phyloP scores from a whole-genome alignment of 1,140 invertebrate species.

The Scaptomyza montana region DNA sequence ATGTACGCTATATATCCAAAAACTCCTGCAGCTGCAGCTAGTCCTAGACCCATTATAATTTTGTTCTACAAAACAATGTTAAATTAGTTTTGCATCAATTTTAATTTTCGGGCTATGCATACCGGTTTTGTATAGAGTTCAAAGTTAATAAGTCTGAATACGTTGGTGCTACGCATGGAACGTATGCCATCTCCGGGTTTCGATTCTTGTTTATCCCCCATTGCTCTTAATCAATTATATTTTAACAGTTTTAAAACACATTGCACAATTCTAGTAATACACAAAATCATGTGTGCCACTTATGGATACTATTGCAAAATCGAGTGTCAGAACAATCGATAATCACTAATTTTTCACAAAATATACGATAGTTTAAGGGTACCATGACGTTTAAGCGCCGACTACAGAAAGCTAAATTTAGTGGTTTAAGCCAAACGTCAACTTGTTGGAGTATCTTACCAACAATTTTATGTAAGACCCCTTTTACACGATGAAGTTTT shows the following conservation, averaged over 20 bases:
- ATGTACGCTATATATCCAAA: slow-evolving; percentile 93
- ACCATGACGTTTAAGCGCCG: no score
- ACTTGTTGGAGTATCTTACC: no score
- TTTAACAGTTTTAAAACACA: slow-evolving; percentile 7
- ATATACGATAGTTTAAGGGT: no score
- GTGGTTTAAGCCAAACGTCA: no score
- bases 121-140: slow-evolving; percentile 93
- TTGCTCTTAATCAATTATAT: slow-evolving; percentile 9
- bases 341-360: no score
- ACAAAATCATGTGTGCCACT: slow-evolving; percentile 34
- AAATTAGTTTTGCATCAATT: neutral
- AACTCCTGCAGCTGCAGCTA: slow-evolving; percentile 88
- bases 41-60: slow-evolving; percentile 90
- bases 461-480: no score
- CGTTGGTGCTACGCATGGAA: slow-evolving; percentile 87
- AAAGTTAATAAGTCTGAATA: slow-evolving; percentile 91
- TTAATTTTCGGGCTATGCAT: slow-evolving; percentile 79
- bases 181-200: slow-evolving; percentile 90
- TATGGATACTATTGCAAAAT: slow-evolving; percentile 21
- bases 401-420: no score
- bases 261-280: slow-evolving; percentile 64
- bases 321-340: no score
- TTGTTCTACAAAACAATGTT: slow-evolving; percentile 87
- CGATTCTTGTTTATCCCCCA: slow-evolving; percentile 46
- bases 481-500: no score